Percentiles rank a stretch among this genome's conserved stretches.
Evolutionary conservation across 92 coral and sea anemone genomes (phyloP).

Genomic region (Galaxea fascicularis): DNA sequence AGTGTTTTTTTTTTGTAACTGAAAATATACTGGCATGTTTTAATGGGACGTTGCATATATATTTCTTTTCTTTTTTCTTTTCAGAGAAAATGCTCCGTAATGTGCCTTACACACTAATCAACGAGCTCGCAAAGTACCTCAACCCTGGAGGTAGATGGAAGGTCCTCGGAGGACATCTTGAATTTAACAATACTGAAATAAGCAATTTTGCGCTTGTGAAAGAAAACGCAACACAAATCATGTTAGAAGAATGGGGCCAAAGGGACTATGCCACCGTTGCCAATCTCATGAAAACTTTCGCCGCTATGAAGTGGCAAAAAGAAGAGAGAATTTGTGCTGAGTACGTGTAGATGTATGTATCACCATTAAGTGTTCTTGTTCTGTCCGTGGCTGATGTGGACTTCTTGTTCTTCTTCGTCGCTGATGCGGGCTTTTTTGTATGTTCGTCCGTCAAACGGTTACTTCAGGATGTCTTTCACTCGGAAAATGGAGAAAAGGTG

Average conservation of each 20-base stretch:
- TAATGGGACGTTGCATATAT: not conserved
- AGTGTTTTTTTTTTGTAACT: no score
- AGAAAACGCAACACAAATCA: constrained; percentile 56
- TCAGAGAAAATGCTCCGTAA: constrained; percentile 63
- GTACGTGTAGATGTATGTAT: constrained; percentile 24
- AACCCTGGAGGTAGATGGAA: constrained; percentile 80
- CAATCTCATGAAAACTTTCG: constrained; percentile 29
- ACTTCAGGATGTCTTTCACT: not conserved
- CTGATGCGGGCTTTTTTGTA: not conserved
- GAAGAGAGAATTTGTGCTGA: constrained; percentile 58
- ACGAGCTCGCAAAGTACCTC: constrained; percentile 50
- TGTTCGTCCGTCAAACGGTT: not conserved
- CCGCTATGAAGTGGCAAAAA: constrained; percentile 50
- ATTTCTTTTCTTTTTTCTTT: not conserved
- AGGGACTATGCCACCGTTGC: constrained; percentile 56
- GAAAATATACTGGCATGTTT: no score
- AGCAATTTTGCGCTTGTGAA: constrained; percentile 66
- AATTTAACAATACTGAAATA: constrained; percentile 61
- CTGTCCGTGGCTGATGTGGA: not conserved
- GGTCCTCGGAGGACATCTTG: constrained; percentile 62
- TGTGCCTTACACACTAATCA: constrained; percentile 53
- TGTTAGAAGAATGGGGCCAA: constrained; percentile 75
- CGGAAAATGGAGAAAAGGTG: not conserved
- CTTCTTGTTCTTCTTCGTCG: not conserved
- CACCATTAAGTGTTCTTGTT: not conserved